phyloP scores from a whole-genome alignment of 1,140 invertebrate species.

The Choristoneura fumiferana region DNA sequence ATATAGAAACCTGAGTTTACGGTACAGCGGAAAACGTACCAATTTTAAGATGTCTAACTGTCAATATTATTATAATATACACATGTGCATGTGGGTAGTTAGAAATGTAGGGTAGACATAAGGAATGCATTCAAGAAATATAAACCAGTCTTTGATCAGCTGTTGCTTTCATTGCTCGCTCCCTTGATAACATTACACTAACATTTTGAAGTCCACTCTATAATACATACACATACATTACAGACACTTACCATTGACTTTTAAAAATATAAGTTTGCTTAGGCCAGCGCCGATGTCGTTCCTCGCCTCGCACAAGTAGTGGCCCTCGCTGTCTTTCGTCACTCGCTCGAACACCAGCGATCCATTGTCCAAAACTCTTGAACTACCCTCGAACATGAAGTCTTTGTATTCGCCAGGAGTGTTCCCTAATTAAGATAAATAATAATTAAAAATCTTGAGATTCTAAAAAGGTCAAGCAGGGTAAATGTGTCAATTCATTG shows the following conservation, averaged over 20 bases:
- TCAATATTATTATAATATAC: too few species aligned
- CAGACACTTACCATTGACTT: slow-evolving; percentile 87
- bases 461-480: slow-evolving; percentile 4
- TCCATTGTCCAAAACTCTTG: slow-evolving; percentile 89
- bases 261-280: slow-evolving; percentile 92
- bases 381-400: slow-evolving; percentile 86
- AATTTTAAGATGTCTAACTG: too few species aligned
- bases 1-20: too few species aligned
- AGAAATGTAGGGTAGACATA: too few species aligned
- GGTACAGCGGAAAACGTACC: too few species aligned
- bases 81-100: too few species aligned
- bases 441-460: slow-evolving; percentile 11
- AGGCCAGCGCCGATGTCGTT: slow-evolving; percentile 94
- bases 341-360: slow-evolving; percentile 89
- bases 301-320: slow-evolving; percentile 94
- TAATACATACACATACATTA: not conserved
- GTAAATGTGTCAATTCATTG: too few species aligned
- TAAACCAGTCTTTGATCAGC: too few species aligned
- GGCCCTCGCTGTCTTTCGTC: slow-evolving; percentile 91
- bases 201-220: too few species aligned
- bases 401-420: slow-evolving; percentile 92
- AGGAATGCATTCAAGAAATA: too few species aligned
- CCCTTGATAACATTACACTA: too few species aligned
- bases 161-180: too few species aligned
- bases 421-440: slow-evolving; percentile 71